phyloP scores from a whole-genome alignment of 1,140 invertebrate species.

The Aethina tumida region DNA sequence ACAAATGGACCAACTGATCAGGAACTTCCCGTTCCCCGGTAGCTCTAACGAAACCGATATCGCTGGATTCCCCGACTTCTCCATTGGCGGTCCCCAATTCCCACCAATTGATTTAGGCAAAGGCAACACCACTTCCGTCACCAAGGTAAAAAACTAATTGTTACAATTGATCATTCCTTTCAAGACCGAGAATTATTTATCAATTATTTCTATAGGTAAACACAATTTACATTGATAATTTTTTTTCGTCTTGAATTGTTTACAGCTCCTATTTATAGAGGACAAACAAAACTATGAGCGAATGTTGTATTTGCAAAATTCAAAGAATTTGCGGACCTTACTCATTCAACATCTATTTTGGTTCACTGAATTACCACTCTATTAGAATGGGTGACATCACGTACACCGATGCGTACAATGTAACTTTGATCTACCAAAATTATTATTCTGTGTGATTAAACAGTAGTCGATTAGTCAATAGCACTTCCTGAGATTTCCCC shows the following conservation, averaged over 20 bases:
- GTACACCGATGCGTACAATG: no score
- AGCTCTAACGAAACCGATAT: slow-evolving; percentile 26
- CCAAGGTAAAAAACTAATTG: slow-evolving; percentile 36
- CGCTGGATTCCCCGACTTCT: slow-evolving; percentile 14
- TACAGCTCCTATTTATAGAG: background rate
- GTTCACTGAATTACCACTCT: background rate
- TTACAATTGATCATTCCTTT: background rate
- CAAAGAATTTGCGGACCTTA: no score
- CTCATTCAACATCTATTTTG: no score
- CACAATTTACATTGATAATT: background rate
- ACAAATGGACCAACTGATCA: slow-evolving; percentile 33
- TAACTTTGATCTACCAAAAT: no score
- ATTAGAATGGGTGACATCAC: background rate
- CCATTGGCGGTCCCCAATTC: slow-evolving; percentile 20
- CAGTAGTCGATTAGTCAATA: no score
- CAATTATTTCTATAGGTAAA: background rate
- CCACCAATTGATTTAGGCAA: slow-evolving; percentile 38
- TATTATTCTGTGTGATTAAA: no score
- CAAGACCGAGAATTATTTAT: background rate
- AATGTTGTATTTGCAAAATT: no score
- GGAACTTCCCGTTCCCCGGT: slow-evolving; percentile 19
- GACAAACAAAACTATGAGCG: background rate
- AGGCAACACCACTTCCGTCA: slow-evolving; percentile 44
- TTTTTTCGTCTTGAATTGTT: background rate
- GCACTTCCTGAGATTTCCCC: no score